Evolutionary conservation across 2,888 invertebrate genomes (phyloP), one percentile per base, ranked within the genome.

Genomic region (Tachina lurida): DNA sequence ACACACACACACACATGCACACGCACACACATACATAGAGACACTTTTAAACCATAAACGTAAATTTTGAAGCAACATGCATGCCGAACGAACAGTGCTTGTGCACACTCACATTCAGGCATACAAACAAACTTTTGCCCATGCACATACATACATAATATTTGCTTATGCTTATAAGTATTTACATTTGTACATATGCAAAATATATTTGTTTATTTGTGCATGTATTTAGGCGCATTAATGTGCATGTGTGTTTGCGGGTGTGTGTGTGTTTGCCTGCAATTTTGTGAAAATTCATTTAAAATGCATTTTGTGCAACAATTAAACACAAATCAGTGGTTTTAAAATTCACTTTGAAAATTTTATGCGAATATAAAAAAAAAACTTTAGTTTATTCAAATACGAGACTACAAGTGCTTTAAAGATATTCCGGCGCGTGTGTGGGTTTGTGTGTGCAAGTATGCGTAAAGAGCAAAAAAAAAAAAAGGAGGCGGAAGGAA

Each of bases 251-350:
- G 5, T 22, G 22, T 12, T 0, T 41, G 7, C n/a, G 22, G n/a
- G 22, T 31, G 56, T 63, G 22, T 47, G 41, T 17, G 19, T 54
- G 45, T 43, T 31, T 67, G 43, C 17, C 8, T 43, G 45, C 77
- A 77, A 60, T 67, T 74, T 68, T 54, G 45, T 75, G 45, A 68
- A 79, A 78, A 76, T 79, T 65, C 77, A 90, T 89, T 90, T 89
- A 89, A 90, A 87, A 87, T 87, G 80, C 87, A 88, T 87, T 89
- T 86, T 88, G 87, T 89, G 90, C 91, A 90, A 90, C 90, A 91
- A 90, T 91, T 91, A 90, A 91, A 91, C 89, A 88, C 89, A 90
- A 91, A 90, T 90, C 91, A 90, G 89, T 89, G 89, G 89, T 89
- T 73, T 86, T 83, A 76, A 80, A 76, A 86, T 86, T 83, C 83